A percentile compares a stretch with the other conserved stretches of the same genome.
phyloP scores from a whole-genome alignment of 2,113 vertebrate species.

The Heloderma charlesbogerti region DNA sequence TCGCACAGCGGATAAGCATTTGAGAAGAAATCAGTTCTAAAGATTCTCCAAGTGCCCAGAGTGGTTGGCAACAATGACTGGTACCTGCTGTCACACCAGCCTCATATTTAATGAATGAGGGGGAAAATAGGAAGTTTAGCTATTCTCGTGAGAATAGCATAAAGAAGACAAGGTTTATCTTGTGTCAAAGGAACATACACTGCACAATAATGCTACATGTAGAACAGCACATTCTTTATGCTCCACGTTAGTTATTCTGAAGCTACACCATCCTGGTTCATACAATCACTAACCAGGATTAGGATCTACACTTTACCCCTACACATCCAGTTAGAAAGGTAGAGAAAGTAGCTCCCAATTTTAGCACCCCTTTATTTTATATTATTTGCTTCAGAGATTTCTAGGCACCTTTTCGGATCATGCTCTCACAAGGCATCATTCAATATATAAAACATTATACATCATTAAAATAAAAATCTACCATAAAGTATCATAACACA shows the following conservation, averaged over 20 bases:
- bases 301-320: neutral
- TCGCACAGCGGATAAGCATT: neutral
- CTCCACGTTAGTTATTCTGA: neutral
- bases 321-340: neutral
- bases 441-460: neutral
- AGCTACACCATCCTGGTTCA: neutral
- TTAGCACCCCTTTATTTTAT: neutral
- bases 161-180: slow-evolving; percentile 2
- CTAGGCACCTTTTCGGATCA: neutral
- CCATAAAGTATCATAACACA: too few species aligned
- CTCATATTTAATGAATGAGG: slow-evolving; percentile 11
- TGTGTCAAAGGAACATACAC: neutral
- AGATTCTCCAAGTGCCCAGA: slow-evolving; percentile 10
- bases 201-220: neutral
- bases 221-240: neutral
- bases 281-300: neutral
- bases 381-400: neutral
- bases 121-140: slow-evolving; percentile 56
- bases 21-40: slow-evolving; percentile 20
- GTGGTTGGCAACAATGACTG: slow-evolving; percentile 6
- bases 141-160: slow-evolving; percentile 31
- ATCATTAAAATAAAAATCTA: too few species aligned
- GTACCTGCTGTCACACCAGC: slow-evolving; percentile 51
- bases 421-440: neutral
- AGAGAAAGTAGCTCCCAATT: neutral